Evolutionary conservation across 2,888 invertebrate genomes (phyloP), one percentile per base, ranked within the genome.

Genomic region (Andrena flavipes): DNA sequence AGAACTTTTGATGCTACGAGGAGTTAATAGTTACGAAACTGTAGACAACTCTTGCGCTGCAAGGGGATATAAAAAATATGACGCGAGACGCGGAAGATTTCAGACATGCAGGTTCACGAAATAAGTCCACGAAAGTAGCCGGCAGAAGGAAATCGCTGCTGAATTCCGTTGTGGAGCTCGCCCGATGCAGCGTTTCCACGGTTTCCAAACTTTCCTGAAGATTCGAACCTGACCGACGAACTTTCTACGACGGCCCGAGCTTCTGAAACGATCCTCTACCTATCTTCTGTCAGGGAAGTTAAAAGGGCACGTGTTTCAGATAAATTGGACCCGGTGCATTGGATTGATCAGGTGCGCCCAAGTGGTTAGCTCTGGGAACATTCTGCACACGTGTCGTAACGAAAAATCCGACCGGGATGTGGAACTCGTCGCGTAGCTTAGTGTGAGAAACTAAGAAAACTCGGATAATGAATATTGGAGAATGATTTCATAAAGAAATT

Each of bases 241-340:
- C 63, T 76, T 82, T 60, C 54, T 2, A 42, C 26, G 69, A 74
- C 69, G 62, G 33, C 42, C 49, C 54, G 26, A 67, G 51, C 65
- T 76, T 65, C 29, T 10, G 72, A 29, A 60, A 65, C 56, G 64
- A 56, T 51, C 68, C 49, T 63, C 54, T 56, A 51, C 56, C 71
- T 56, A 76, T 74, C 67, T 67, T 68, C 56, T 35, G 49, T 6
- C 20, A 29, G 42, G 5, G 26, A 70, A 75, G 49, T 68, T 80
- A 51, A 82, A 80, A 77, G 68, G 71, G 63, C 71, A 68, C 71
- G 35, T 64, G 80, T 82, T 56, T 68, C 75, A 30, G 51, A 72
- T 75, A 76, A 80, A 76, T 72, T 72, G 60, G 33, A 68, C 10
- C 8, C 1, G 1, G n/a, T 13, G 20, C n/a, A 13, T 23, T 8